A percentile compares a stretch with the other conserved stretches of the same genome.
phyloP scores from a whole-genome alignment of 1,140 invertebrate genomes.

The Helicoverpa armigera region DNA sequence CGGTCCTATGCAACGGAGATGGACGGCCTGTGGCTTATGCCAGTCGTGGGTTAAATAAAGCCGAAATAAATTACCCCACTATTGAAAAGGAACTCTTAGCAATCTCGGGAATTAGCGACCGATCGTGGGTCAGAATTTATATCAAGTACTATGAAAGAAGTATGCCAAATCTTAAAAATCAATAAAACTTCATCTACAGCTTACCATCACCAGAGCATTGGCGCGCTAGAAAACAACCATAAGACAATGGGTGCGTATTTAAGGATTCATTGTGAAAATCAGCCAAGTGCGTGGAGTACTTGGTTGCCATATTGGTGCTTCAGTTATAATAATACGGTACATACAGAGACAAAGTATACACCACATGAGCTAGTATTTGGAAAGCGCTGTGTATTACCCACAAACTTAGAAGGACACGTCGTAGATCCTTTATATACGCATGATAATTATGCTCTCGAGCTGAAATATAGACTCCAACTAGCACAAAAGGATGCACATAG shows the following conservation, averaged over 20 bases:
- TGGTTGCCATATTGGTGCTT: conserved; percentile 59
- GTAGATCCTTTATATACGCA: conserved; percentile 44
- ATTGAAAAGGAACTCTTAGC: conserved; percentile 30
- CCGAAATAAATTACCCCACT: conserved; percentile 9
- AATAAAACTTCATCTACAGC: conserved; percentile 52
- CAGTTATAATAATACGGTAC: conserved; percentile 49
- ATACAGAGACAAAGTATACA: too few relatives aligned
- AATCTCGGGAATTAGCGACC: conserved; percentile 30
- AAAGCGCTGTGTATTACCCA: conserved; percentile 38
- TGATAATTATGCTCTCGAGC: conserved; percentile 41
- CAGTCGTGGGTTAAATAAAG: conserved; percentile 17
- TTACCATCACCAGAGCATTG: conserved; percentile 53
- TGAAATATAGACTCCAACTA: conserved; percentile 11
- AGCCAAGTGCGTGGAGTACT: conserved; percentile 46
- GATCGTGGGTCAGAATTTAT: conserved; percentile 49
- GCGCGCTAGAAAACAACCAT: conserved; percentile 53
- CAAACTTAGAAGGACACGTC: conserved; percentile 12
- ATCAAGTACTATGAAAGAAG: conserved; percentile 31
- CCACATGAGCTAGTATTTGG: conserved; percentile 54
- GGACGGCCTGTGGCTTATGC: conserved; percentile 16
- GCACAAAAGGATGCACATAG: conserved; percentile 18
- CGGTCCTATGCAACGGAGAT: not conserved
- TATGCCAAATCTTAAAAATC: conserved; percentile 49
- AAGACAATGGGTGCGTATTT: conserved; percentile 55
- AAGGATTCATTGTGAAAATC: conserved; percentile 45